phyloP scores from a whole-genome alignment of 2,888 invertebrate species.

The Aricia artaxerxes region DNA sequence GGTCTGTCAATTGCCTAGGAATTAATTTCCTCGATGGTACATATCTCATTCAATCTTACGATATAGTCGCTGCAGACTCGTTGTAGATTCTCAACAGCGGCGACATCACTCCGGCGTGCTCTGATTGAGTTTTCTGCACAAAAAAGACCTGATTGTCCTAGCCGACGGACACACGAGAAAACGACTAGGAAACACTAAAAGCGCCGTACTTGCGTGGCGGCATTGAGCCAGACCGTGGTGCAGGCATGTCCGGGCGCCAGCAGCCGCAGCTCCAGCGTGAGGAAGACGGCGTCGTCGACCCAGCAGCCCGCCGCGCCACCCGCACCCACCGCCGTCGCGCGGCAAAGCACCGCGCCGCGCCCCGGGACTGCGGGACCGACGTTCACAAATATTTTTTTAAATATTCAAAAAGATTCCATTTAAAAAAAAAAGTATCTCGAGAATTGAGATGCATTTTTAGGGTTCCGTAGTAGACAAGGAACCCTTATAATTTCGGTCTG shows the following conservation, averaged over 20 bases:
- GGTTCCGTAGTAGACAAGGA: too few species aligned
- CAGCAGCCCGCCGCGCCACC: slow-evolving; percentile 47
- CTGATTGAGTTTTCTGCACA: slow-evolving; percentile 59
- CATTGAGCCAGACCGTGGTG: slow-evolving; percentile 62
- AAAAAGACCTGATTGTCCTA: not conserved
- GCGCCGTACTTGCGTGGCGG: slow-evolving; percentile 57
- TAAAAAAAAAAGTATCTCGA: too few species aligned
- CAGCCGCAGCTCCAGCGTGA: slow-evolving; percentile 54
- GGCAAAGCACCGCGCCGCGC: slow-evolving; percentile 46
- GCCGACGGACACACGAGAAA: not conserved
- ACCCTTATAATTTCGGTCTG: too few species aligned
- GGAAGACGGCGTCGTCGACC: slow-evolving; percentile 49
- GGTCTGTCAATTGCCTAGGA: too few species aligned
- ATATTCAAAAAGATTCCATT: too few species aligned
- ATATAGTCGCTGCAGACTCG: slow-evolving; percentile 55
- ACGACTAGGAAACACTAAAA: not conserved
- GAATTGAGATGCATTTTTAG: too few species aligned
- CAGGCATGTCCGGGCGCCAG: slow-evolving; percentile 52
- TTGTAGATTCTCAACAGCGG: slow-evolving; percentile 61
- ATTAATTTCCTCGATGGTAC: too few species aligned
- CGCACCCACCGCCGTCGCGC: slow-evolving; percentile 53
- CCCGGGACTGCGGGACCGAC: slow-evolving; percentile 43
- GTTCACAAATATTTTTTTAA: not conserved
- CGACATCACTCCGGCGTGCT: slow-evolving; percentile 59
- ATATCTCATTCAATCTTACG: slow-evolving; percentile 50